Conservation (phyloP, 2,888 invertebrate genomes). For the Eupithecia vulgata region DNA sequence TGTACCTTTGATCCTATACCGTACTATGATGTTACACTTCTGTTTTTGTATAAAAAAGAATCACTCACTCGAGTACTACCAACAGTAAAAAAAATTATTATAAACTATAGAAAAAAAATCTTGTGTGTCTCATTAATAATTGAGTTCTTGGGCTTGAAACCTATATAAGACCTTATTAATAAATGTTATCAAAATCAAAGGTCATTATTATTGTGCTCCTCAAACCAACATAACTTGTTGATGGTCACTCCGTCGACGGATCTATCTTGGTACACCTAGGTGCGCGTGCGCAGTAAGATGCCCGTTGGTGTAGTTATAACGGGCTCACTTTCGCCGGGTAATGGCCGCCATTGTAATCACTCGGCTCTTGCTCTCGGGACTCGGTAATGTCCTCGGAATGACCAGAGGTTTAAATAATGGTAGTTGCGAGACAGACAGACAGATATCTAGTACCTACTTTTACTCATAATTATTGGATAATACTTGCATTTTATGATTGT, state of each 20-base stretch:
- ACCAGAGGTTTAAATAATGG: neutral
- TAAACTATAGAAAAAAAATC: too few species aligned
- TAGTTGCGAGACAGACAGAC: neutral
- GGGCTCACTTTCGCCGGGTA: constrained; percentile 49
- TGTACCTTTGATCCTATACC: too few species aligned
- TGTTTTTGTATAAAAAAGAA: too few species aligned
- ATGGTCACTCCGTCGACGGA: neutral
- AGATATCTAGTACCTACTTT: neutral
- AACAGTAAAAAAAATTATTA: too few species aligned
- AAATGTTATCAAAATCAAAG: too few species aligned
- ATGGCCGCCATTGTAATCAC: constrained; percentile 32
- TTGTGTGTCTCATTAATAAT: too few species aligned
- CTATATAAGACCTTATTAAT: too few species aligned
- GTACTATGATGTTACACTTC: too few species aligned
- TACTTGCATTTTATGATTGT: neutral
- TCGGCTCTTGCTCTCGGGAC: constrained; percentile 28
- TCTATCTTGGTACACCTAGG: neutral
- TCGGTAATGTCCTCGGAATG: constrained; percentile 22
- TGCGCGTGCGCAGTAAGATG: neutral
- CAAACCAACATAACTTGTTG: neutral
- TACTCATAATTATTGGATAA: neutral
- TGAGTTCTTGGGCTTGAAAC: too few species aligned
- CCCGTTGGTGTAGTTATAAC: neutral
- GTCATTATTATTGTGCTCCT: neutral
- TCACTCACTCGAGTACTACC: too few species aligned